Evolutionary conservation across 2,797 vertebrate genomes (phyloP).

Genomic region (Carduelis carduelis): DNA sequence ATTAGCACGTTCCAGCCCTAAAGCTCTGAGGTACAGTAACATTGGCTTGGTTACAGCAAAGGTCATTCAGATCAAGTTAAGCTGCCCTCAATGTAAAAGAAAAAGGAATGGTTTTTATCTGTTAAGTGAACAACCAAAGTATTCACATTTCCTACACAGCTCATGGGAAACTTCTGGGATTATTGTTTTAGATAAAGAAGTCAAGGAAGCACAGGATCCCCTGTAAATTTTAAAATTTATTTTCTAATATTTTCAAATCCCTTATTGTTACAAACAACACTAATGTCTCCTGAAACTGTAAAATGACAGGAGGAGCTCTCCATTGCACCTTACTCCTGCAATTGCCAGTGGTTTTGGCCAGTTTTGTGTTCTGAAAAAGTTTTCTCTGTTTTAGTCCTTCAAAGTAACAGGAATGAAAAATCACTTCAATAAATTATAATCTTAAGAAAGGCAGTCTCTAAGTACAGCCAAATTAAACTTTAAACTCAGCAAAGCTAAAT

Average conservation of each 20-base stretch:
- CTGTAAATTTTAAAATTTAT: neutral
- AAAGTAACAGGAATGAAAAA: neutral
- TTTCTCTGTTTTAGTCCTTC: neutral
- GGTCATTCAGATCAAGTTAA: neutral
- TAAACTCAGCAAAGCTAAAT: neutral
- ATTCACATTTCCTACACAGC: neutral
- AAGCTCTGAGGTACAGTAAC: neutral
- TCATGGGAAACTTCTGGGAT: neutral
- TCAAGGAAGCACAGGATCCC: neutral
- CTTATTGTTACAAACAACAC: neutral
- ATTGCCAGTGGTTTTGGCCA: neutral
- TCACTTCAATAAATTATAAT: neutral
- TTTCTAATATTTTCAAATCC: neutral
- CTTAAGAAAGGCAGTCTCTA: neutral
- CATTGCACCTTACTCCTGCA: neutral
- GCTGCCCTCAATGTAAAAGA: neutral
- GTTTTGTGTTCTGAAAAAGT: neutral
- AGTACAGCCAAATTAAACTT: neutral
- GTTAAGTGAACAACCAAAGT: neutral
- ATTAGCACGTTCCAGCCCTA: neutral
- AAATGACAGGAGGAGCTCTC: neutral
- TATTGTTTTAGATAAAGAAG: neutral
- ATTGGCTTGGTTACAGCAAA: neutral
- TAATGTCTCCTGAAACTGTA: neutral
- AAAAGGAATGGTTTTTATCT: neutral